Percentiles rank a stretch among this genome's conserved stretches.
phyloP scores from a whole-genome alignment of 2,888 invertebrate genomes.

The Cantharis rustica region DNA sequence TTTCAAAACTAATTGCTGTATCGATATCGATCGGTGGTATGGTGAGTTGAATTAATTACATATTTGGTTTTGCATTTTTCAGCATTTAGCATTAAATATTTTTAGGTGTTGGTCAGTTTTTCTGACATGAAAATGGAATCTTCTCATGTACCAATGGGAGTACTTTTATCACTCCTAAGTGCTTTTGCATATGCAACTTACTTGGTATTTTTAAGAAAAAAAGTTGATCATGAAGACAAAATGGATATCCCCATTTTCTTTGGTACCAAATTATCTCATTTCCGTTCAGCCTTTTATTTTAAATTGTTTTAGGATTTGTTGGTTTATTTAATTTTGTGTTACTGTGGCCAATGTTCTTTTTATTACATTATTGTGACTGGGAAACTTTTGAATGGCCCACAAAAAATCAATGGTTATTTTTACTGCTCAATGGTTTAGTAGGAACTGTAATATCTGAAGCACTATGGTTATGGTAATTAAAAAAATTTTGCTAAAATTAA shows the following conservation, averaged over 20 bases:
- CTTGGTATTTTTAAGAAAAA: conserved; percentile 82
- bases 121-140: conserved; percentile 70
- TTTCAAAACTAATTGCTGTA: conserved; percentile 84
- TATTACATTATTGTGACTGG: conserved; percentile 79
- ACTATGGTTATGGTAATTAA: conserved; percentile 85
- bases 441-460: conserved; percentile 92
- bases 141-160: conserved; percentile 72
- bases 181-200: conserved; percentile 91
- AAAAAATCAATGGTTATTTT: conserved; percentile 76
- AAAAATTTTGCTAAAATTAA: neutral
- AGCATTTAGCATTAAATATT: conserved; percentile 22
- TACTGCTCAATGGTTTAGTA: conserved; percentile 84
- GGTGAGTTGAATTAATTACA: conserved; percentile 59
- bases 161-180: conserved; percentile 81
- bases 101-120: conserved; percentile 76
- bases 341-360: conserved; percentile 88
- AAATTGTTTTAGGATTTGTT: conserved; percentile 75
- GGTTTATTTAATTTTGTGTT: conserved; percentile 88
- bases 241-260: conserved; percentile 95
- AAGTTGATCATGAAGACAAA: conserved; percentile 90
- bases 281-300: conserved; percentile 12
- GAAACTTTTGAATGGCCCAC: conserved; percentile 88
- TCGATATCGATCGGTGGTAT: conserved; percentile 77
- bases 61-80: neutral
- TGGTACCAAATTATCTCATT: conserved; percentile 63